These are phyloP conservation scores for Heliocidaris tuberculata DNA, from an alignment of 35 echinoderm and acorn worm species.

Conservation along the genomic window DNA sequence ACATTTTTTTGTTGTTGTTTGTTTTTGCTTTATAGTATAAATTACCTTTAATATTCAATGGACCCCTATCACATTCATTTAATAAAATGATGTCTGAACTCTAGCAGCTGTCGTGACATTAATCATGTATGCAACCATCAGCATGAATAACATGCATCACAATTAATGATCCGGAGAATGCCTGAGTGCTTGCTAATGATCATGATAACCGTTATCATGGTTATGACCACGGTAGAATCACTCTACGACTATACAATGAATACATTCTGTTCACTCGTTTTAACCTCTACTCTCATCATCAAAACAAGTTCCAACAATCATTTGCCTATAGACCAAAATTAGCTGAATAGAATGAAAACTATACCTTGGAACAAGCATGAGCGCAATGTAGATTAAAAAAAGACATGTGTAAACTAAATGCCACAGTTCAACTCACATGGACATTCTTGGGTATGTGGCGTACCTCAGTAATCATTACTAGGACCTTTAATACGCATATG, in stretches of 20 bases:
- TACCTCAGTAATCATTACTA: not conserved
- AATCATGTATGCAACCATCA: not conserved
- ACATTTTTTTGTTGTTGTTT: not conserved
- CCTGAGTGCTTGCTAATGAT: not conserved
- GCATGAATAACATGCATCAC: not conserved
- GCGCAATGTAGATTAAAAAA: too few relatives aligned
- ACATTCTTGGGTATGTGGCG: not conserved
- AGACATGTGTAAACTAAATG: too few relatives aligned
- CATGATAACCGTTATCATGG: not conserved
- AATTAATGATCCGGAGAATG: not conserved
- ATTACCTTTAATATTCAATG: not conserved
- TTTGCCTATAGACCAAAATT: too few relatives aligned
- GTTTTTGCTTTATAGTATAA: not conserved
- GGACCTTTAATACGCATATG: not conserved
- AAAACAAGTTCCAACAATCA: too few relatives aligned
- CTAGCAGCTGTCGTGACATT: constrained; percentile 4
- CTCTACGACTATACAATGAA: not conserved
- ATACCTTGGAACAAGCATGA: too few relatives aligned
- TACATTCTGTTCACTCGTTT: not conserved
- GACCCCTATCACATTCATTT: not conserved
- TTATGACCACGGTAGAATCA: not conserved
- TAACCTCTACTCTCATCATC: too few relatives aligned
- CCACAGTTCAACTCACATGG: too few relatives aligned
- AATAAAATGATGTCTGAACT: not conserved
- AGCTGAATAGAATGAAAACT: too few relatives aligned